Evolutionary conservation across 2,888 invertebrate genomes (phyloP).

Genomic region (Melangyna quadrimaculata): DNA sequence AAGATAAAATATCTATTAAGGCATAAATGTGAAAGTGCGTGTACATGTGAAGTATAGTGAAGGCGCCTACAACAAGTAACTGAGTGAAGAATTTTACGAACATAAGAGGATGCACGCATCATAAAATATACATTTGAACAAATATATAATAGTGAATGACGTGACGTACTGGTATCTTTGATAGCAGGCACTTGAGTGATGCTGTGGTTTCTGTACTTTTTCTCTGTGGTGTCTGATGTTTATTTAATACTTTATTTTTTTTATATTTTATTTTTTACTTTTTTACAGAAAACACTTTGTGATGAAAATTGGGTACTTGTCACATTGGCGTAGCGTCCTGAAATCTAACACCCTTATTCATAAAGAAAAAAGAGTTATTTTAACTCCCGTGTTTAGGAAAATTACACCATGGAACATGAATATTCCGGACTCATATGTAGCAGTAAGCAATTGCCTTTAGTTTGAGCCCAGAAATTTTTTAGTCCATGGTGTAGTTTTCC

Average conservation of each 20-base stretch:
- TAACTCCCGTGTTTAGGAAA: too few species aligned
- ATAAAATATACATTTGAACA: constrained; percentile 19
- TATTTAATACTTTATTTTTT: neutral
- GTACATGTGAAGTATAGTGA: neutral
- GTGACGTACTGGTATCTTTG: neutral
- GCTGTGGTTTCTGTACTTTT: neutral
- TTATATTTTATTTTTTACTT: neutral
- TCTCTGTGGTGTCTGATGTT: neutral
- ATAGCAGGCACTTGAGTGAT: neutral
- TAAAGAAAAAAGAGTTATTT: too few species aligned
- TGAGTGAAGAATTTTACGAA: neutral
- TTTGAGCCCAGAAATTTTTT: too few species aligned
- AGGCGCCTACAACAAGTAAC: neutral
- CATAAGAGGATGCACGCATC: neutral
- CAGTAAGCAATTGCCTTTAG: too few species aligned
- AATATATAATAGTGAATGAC: neutral
- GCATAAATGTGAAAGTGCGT: neutral
- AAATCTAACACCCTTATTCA: too few species aligned
- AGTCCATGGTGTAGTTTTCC: too few species aligned
- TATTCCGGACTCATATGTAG: too few species aligned
- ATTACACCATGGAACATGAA: too few species aligned
- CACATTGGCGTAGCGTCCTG: too few species aligned
- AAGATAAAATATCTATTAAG: constrained; percentile 8
- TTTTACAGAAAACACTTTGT: too few species aligned
- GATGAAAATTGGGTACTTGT: too few species aligned